Base-by-base conservation (phyloP, 2,113 vertebrate genomes). In the Hirundichthys speculiger region DNA sequence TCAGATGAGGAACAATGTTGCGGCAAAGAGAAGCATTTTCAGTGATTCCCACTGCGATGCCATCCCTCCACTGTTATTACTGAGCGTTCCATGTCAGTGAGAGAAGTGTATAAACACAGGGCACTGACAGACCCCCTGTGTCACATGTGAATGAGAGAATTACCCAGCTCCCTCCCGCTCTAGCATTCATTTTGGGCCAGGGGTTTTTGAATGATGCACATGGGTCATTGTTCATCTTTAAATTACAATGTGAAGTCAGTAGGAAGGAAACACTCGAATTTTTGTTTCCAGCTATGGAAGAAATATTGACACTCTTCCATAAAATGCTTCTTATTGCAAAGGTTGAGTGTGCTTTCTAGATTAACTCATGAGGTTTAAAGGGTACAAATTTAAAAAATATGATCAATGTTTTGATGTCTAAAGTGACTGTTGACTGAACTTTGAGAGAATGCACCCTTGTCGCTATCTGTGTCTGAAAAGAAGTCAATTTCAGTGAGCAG, bases 21-120 rank as follows among this genome's bases (percentile, higher is more conserved):
- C 60, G 41, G 67, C 49, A 57, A 87, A 82, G 22, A 65, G 47
- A 48, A 78, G 59, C 64, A 14, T 87, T 88, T 89, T 83, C 83
- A 86, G 73, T 70, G 72, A 62, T 54, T 79, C 88, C 83, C 30
- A 65, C 86, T 82, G 88, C 24, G 85, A 83, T 61, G 65, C 73
- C 77, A 55, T 68, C 69, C 75, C 86, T 77, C 82, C 86, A 87
- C 90, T 89, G 83, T 89, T 83, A 91, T 93, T 91, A 91, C 80
- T 38, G 62, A 50, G 59, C 47, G 73, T 86, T 91, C 85, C 83
- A 54, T 69, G 86, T 82, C 87, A 82, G 60, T 6, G 75, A 88
- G 82, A 86, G 80, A 80, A 69, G 74, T 72, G 59, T 83, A 79
- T 90, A 87, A 89, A 86, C 79, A 91, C 74, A 77, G 86, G 86